A percentile compares a stretch with the other conserved stretches of the same genome.
Evolutionary conservation across 2,113 vertebrate genomes (phyloP).

Genomic region (Hemicordylus capensis): DNA sequence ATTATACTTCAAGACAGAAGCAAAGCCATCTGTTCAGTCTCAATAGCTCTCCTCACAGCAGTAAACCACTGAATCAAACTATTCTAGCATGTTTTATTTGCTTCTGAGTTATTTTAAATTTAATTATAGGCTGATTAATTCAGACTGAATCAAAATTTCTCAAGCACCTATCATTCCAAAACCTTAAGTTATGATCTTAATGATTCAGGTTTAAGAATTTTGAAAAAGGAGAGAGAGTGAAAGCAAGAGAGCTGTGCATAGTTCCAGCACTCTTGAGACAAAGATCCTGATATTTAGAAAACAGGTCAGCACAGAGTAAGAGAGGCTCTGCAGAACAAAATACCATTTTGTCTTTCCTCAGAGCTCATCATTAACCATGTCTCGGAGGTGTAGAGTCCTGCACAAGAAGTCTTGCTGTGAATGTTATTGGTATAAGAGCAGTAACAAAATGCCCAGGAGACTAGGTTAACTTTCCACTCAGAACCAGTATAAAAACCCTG

Average conservation of each 20-base stretch:
- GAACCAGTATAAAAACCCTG: background rate
- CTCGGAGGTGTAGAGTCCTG: fast-evolving
- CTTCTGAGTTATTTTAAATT: background rate
- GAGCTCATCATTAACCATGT: background rate
- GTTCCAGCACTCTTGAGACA: background rate
- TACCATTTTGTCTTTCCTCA: constrained; percentile 15
- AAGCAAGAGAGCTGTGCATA: background rate
- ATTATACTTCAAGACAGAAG: background rate
- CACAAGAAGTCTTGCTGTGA: constrained; percentile 38
- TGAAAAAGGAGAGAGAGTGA: background rate
- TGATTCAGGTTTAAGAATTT: background rate
- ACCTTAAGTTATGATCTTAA: background rate
- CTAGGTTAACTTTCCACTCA: constrained; percentile 42
- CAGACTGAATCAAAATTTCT: background rate
- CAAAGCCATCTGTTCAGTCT: constrained; percentile 10
- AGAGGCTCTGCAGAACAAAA: background rate
- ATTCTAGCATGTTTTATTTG: background rate
- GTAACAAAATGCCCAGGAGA: constrained; percentile 42
- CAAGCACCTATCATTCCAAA: background rate
- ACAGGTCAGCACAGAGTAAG: background rate
- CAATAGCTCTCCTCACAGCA: background rate
- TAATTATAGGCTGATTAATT: background rate
- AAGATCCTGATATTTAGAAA: background rate
- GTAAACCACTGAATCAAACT: background rate
- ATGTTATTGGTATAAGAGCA: constrained; percentile 39